phyloP scores from a whole-genome alignment of 2,888 invertebrate species.

The Stramonita haemastoma region DNA sequence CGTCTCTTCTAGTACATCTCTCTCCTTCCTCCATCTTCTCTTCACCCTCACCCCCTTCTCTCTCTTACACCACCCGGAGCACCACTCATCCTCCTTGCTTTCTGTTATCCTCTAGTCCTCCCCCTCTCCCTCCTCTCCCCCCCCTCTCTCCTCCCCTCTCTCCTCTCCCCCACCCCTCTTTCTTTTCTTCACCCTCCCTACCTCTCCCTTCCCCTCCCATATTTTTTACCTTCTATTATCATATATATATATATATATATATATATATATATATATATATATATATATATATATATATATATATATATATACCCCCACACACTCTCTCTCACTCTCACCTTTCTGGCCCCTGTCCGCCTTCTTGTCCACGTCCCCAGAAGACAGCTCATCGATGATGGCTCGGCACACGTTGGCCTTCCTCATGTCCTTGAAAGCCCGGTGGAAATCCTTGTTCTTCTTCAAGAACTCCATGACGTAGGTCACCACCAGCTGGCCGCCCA shows the following conservation, averaged over 20 bases:
- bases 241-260: not conserved
- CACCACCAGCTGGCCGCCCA: slow-evolving; percentile 50
- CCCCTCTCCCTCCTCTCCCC: no score
- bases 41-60: no score
- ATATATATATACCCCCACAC: not conserved
- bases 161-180: not conserved
- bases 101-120: no score
- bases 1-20: no score
- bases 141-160: no score
- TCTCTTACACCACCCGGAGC: no score
- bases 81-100: no score
- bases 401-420: slow-evolving; percentile 58
- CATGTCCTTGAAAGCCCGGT: slow-evolving; percentile 54
- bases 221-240: not conserved
- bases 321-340: not conserved
- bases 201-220: not conserved
- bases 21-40: no score
- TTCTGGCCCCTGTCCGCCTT: slow-evolving; percentile 3
- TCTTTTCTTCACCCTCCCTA: not conserved
- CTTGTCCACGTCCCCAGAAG: slow-evolving; percentile 23
- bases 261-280: no score
- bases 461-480: slow-evolving; percentile 54
- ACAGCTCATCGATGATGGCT: slow-evolving; percentile 42
- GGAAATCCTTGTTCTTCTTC: slow-evolving; percentile 52
- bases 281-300: no score